Conservation (phyloP, 2,113 vertebrate genomes). For the Pipa parva region DNA sequence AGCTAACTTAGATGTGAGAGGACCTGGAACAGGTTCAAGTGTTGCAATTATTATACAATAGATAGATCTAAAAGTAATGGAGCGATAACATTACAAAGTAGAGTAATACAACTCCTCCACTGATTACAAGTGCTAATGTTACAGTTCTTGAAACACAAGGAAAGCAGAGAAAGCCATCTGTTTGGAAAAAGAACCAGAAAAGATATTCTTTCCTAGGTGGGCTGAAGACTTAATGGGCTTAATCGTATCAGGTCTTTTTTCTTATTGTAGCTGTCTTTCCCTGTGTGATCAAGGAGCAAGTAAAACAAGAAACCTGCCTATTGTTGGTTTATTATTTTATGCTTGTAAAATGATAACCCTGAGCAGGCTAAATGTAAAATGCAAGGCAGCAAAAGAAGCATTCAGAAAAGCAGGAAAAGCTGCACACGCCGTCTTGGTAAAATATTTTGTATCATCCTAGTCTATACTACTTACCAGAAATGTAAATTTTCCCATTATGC, state of each 20-base stretch:
- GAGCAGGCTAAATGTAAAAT: too few relatives aligned
- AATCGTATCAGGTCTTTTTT: background rate
- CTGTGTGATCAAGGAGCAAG: too few relatives aligned
- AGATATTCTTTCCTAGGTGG: background rate
- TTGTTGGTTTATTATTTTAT: too few relatives aligned
- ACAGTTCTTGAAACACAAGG: background rate
- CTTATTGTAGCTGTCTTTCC: too few relatives aligned
- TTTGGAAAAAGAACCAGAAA: background rate
- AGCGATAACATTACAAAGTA: background rate
- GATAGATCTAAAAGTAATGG: constrained; percentile 1
- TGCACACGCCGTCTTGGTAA: too few relatives aligned
- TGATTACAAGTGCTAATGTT: constrained; percentile 1
- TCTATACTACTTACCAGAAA: constrained; percentile 80
- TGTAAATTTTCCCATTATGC: constrained; percentile 97
- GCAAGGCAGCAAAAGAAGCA: too few relatives aligned
- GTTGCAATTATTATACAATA: constrained; percentile 4
- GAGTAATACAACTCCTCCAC: constrained; percentile 3
- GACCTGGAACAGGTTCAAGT: background rate
- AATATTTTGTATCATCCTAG: too few relatives aligned
- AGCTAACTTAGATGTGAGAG: background rate
- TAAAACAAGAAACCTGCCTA: too few relatives aligned
- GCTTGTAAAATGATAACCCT: too few relatives aligned
- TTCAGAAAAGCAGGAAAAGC: too few relatives aligned
- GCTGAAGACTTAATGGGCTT: background rate
- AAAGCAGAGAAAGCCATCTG: background rate